Evolutionary conservation across 2,113 vertebrate genomes (phyloP), one percentile per base, ranked within the genome.

Genomic region (Pipra filicauda): DNA sequence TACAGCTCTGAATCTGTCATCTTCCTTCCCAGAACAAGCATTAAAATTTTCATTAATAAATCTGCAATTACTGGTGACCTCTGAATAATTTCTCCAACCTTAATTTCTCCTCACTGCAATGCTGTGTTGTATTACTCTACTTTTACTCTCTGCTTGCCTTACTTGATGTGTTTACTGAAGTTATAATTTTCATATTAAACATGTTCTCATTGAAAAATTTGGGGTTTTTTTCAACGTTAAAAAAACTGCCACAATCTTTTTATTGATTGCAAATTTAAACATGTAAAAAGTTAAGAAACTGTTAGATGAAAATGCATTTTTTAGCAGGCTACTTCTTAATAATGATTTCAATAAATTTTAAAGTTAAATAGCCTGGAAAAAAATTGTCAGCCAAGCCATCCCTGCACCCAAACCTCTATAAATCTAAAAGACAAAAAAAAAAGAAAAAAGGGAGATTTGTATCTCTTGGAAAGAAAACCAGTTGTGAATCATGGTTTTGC

Each of bases 41-140:
- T 88, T 93, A 86, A 81, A 61, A 33, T 66, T 70, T 93, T 91
- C 78, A 62, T 78, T 95, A 94, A 93, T 93, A 78, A 90, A 87
- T 66, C n/a, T 85, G 65, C 76, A 85, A 58, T 88, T 93, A 87
- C 54, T 69, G 43, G 49, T 96, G 92, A 92, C 86, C 80, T 91
- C 85, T 76, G 52, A 94, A 93, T 82, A 85, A 92, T 92, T 89
- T 91, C 73, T 91, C 46, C 81, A 75, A 57, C 39, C 48, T 86
- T 84, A 81, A 71, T 91, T 96, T 92, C 39, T 92, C 39, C 48
- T 81, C 78, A 64, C 19, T 92, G 57, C 64, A 75, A n/a, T 52
- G 14, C 19, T 57, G 33, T 65, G 48, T 81, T 74, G 17, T 69
- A 33, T 77, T 76, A 66, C n/a, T 91, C 30, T 59, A 24, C 44